phyloP scores from a whole-genome alignment of 2,888 invertebrate genomes.

The Hyposoter didymator region DNA sequence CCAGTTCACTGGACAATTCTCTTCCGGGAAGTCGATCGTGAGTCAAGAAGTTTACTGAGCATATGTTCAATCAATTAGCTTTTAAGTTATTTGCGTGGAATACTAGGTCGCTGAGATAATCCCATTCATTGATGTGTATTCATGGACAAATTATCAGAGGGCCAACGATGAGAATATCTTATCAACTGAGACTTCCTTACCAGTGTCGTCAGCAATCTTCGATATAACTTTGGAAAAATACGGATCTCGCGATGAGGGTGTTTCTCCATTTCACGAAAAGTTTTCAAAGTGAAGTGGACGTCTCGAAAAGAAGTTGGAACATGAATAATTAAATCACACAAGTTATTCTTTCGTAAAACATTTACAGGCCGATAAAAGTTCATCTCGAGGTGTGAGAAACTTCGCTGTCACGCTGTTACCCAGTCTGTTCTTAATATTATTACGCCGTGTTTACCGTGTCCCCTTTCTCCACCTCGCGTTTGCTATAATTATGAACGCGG shows the following conservation, averaged over 20 bases:
- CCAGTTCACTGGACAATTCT: not conserved
- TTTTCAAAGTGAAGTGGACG: not conserved
- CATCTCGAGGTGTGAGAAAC: constrained; percentile 30
- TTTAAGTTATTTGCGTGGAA: not conserved
- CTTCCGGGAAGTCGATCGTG: too few species aligned
- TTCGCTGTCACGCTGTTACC: constrained; percentile 33
- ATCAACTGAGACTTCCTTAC: not conserved
- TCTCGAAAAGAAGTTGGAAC: not conserved
- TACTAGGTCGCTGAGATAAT: not conserved
- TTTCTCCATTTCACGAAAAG: not conserved
- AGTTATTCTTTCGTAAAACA: constrained; percentile 22
- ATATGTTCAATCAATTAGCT: not conserved
- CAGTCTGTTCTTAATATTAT: constrained; percentile 55
- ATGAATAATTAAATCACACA: constrained; percentile 6
- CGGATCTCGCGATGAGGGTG: not conserved
- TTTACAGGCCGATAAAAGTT: constrained; percentile 56
- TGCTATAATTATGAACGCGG: constrained; percentile 69
- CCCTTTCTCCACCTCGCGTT: constrained; percentile 21
- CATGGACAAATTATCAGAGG: not conserved
- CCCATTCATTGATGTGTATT: too few species aligned
- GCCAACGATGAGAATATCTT: not conserved
- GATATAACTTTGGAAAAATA: not conserved
- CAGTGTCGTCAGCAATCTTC: not conserved
- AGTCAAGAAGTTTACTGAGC: not conserved
- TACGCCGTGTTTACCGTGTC: constrained; percentile 32